Base-by-base conservation (phyloP, 1,140 invertebrate species). In the Bicyclus anynana region DNA sequence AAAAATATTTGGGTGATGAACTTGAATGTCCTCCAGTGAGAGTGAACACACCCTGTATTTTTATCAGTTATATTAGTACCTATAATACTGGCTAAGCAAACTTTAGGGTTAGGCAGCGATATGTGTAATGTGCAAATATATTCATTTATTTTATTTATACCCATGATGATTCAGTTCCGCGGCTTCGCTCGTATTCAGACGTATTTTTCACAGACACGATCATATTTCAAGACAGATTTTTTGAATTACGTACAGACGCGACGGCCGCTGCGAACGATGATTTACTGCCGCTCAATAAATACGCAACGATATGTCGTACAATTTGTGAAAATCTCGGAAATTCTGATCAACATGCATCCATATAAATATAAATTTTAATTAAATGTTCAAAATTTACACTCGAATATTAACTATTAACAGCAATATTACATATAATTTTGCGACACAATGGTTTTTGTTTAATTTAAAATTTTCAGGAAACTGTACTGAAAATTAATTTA, bases 251-350 rank as follows among this genome's bases (percentile, higher is more conserved):
- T n/a, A n/a, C n/a, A n/a, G n/a, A n/a, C 50, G 50, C 35, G 38
- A 52, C 21, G 21, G 52, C 52, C 21, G 23, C 35, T 42, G 33
- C n/a, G n/a, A n/a, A n/a, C n/a, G 51, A 58, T 51, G 26, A 58
- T 58, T 51, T 44, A 58, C 47, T 26, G 16, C 6, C 26, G 13
- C 35, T 50, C 54, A 56, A 56, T 56, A 56, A 56, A 50, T 56
- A 49, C 37, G 13, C 7, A 26, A n/a, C 37, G 33, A 58, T 44
- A 50, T 44, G 47, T 58, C 26, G 27, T n/a, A 14, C 9, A 33
- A 7, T 7, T 3, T 7, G 29, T n/a, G 3, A 12, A 33, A 40
- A 33, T 20, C 16, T 26, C 14, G 29, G 29, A 53, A 53, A 53
- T 42, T 53, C 52, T 51, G 54, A 57, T 50, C 20, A 57, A 57